phyloP scores from a whole-genome alignment of 2,113 vertebrate species.

The Sebastes fasciatus region DNA sequence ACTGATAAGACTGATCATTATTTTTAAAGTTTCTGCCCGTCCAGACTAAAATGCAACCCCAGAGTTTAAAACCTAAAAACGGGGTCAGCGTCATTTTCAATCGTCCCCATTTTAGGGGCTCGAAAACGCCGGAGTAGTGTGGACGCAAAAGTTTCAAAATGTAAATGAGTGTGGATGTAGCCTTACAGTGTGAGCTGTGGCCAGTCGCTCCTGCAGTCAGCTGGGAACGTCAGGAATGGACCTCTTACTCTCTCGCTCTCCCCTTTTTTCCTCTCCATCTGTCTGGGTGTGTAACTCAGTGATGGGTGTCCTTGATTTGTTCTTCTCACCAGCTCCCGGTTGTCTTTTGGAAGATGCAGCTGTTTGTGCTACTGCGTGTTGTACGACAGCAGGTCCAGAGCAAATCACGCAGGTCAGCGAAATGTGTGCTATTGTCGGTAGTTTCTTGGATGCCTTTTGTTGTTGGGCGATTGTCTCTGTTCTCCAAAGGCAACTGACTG shows the following conservation, averaged over 20 bases:
- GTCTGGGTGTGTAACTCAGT: constrained; percentile 33
- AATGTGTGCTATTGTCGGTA: neutral
- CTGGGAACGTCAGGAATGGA: constrained; percentile 44
- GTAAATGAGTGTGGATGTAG: neutral
- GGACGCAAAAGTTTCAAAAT: too few species aligned
- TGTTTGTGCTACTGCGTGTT: constrained; percentile 31
- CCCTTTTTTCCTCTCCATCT: constrained; percentile 45
- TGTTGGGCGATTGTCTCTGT: neutral
- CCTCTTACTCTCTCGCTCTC: constrained; percentile 32
- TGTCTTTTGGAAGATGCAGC: constrained; percentile 53
- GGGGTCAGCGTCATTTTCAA: too few species aligned
- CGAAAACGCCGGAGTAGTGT: too few species aligned
- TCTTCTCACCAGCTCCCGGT: constrained; percentile 34
- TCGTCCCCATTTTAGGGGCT: too few species aligned
- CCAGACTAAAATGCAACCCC: too few species aligned
- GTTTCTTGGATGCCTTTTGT: neutral
- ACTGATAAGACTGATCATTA: too few species aligned
- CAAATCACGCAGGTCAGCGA: constrained; percentile 27
- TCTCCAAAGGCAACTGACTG: neutral
- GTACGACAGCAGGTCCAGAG: constrained; percentile 10
- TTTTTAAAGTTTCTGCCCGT: too few species aligned
- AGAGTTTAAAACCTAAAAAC: too few species aligned
- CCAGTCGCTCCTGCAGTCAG: constrained; percentile 19
- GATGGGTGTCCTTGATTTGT: constrained; percentile 59
- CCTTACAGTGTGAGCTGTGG: constrained; percentile 19